Evolutionary conservation across 2,888 invertebrate genomes (phyloP).

Genomic region (Fissipunctia ypsillon): DNA sequence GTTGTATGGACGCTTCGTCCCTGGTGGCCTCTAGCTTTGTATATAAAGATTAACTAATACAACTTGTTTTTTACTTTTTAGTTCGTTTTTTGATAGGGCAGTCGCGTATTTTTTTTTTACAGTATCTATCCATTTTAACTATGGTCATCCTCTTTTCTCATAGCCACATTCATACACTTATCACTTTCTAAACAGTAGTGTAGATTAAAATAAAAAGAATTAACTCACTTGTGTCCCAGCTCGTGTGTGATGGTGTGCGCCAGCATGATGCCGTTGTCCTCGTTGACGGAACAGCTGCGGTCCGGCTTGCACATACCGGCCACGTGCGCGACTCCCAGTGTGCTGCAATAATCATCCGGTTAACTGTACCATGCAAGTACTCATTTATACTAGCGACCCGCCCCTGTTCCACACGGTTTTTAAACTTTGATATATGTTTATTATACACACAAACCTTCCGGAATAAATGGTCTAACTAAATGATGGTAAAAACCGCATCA

Average conservation of each 20-base stretch:
- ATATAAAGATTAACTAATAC: too few species aligned
- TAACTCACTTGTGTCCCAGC: constrained; percentile 96
- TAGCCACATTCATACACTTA: neutral
- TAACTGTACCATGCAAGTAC: constrained; percentile 13
- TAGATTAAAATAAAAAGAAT: neutral
- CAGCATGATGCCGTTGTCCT: constrained; percentile 96
- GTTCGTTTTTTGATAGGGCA: too few species aligned
- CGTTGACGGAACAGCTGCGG: constrained; percentile 96
- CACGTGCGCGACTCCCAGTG: constrained; percentile 96
- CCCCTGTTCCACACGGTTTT: neutral
- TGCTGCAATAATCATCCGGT: constrained; percentile 86
- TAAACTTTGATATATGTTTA: too few species aligned
- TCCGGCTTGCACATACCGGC: constrained; percentile 96
- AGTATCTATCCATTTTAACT: neutral
- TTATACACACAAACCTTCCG: neutral
- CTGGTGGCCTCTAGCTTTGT: too few species aligned
- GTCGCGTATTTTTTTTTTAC: too few species aligned
- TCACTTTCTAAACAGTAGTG: neutral
- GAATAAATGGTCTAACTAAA: neutral
- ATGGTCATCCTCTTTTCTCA: neutral
- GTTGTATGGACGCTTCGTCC: too few species aligned
- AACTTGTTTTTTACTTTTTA: too few species aligned
- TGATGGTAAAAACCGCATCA: too few species aligned
- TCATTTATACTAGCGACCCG: neutral
- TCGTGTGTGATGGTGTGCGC: constrained; percentile 98